A percentile compares a stretch with the other conserved stretches of the same genome.
Evolutionary conservation across 2,797 vertebrate species (phyloP).

Genomic region (Oophaga sylvatica): DNA sequence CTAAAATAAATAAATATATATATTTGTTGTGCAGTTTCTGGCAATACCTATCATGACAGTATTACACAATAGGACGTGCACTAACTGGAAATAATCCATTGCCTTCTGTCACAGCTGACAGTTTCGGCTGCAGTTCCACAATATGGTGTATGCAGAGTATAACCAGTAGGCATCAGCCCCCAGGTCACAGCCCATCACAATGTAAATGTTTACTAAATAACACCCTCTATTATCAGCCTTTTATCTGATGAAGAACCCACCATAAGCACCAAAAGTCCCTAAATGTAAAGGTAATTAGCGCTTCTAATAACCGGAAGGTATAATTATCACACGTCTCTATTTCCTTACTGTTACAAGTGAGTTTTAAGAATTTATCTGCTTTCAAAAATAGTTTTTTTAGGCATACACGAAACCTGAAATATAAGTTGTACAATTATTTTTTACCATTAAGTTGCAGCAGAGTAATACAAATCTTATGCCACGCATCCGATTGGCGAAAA

Average conservation of each 20-base stretch:
- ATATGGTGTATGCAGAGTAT: background rate
- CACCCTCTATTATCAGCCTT: constrained; percentile 19
- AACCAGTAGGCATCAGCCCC: background rate
- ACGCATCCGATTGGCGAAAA: too few species aligned
- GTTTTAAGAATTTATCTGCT: background rate
- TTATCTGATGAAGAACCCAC: constrained; percentile 26
- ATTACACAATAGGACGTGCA: background rate
- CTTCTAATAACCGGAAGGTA: constrained; percentile 36
- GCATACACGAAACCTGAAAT: background rate
- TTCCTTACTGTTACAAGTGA: constrained; percentile 31
- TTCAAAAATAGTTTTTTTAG: background rate
- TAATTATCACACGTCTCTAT: constrained; percentile 26
- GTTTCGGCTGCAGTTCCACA: background rate
- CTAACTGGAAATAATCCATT: background rate
- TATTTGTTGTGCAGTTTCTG: background rate
- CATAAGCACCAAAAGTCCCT: constrained; percentile 1
- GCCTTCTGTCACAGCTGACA: background rate
- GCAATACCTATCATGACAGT: background rate
- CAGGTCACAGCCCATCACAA: background rate
- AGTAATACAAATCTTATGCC: too few species aligned
- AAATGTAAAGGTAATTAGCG: constrained; percentile 41
- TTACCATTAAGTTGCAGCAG: background rate
- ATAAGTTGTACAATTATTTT: background rate
- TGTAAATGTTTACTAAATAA: constrained; percentile 56
- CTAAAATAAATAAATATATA: too few species aligned